Evolutionary conservation across 2,888 invertebrate species (phyloP), one percentile per base, ranked within the genome.

Genomic region (Acrocyrtus sp.): DNA sequence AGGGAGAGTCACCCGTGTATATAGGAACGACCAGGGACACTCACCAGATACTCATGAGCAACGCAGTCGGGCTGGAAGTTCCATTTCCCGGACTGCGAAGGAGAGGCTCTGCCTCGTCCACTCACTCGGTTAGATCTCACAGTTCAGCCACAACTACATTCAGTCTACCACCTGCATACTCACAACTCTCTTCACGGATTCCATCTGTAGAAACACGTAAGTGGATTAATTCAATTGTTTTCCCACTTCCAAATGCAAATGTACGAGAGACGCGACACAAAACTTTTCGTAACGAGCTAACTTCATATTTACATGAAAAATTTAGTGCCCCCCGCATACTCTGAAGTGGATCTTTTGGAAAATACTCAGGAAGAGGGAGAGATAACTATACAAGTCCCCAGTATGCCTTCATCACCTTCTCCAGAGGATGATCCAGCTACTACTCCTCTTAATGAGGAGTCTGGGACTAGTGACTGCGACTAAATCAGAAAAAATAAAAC

Each of bases 91-190:
- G 60, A 15, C 17, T 67, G 6, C 12, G 72, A 22, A 29, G 72
- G 43, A 41, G 72, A 19, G 72, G 72, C 1, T 72, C 72, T 3
- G 39, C 60, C 6, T 54, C 60, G 0, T 72, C 72, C 2, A 45
- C 63, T 15, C 56, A 63, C 26, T 72, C 72, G n/a, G 60, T 29
- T 10, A 45, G 72, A 29, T 72, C 72, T 2, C 65, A 65, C 19
- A 60, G 43, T 41, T 72, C 72, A 4, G 60, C 66, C 4, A 54
- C 60, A 29, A 60, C 72, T 2, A 72, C 72, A 3, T 66, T 41
- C 45, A 72, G 72, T 29, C 41, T 72, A 12, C 72, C 72, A 41
- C 72, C 72, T 17, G 72, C 72, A 2, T 72, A 72, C 41, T 65
- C 65, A 12, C 65, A 72, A 39, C 19, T 72, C n/a, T 60, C 72